These are phyloP conservation scores for Drosophila truncata DNA, from an alignment of 1,140 invertebrate species.

Conservation along the genomic window DNA sequence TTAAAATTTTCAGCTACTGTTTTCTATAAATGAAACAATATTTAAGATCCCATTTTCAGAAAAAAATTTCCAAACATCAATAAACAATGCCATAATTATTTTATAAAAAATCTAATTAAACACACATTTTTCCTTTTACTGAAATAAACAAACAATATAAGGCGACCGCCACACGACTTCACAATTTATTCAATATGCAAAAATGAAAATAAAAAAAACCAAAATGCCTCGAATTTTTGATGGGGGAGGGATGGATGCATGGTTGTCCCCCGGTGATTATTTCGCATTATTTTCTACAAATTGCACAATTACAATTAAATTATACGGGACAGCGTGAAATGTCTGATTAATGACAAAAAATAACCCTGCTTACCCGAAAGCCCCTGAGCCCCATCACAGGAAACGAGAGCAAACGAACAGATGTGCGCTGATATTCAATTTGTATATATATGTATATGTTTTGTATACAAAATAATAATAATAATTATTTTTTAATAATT, in stretches of 20 bases:
- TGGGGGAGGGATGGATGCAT: background rate
- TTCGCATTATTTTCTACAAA: constrained; percentile 44
- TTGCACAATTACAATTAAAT: constrained; percentile 59
- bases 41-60: background rate
- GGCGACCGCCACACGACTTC: constrained; percentile 4
- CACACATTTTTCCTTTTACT: background rate
- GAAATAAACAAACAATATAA: constrained; percentile 18
- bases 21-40: background rate
- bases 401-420: constrained; percentile 40
- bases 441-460: constrained; percentile 18
- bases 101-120: constrained; percentile 1
- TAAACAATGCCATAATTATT: constrained; percentile 14
- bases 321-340: constrained; percentile 50
- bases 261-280: constrained; percentile 39
- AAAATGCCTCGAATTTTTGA: constrained; percentile 22
- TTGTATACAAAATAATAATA: constrained; percentile 54
- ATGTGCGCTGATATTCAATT: constrained; percentile 54
- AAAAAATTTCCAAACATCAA: background rate
- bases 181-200: constrained; percentile 24
- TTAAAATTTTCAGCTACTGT: background rate
- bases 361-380: background rate
- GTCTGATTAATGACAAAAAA: constrained; percentile 48
- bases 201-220: constrained; percentile 17
- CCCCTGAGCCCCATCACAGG: background rate
- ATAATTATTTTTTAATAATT: constrained; percentile 52